Conservation (phyloP, 2,113 vertebrate genomes). For the Apaloderma vittatum region DNA sequence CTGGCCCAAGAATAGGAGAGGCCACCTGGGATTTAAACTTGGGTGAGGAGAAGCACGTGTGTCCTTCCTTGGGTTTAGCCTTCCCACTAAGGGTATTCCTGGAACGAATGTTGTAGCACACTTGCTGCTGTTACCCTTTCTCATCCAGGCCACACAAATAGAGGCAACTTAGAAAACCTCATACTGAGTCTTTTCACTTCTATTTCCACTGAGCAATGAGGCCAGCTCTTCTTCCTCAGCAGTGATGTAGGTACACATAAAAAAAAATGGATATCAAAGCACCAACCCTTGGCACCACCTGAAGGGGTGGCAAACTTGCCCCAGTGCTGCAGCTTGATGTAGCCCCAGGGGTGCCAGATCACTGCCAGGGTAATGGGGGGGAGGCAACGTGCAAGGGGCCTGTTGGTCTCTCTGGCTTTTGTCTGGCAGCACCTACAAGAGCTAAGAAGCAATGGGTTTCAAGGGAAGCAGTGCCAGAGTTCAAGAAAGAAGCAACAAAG, state of each 20-base stretch:
- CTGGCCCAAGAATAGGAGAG: background rate
- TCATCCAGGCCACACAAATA: background rate
- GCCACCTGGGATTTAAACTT: background rate
- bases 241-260: background rate
- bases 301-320: accelerated
- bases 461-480: background rate
- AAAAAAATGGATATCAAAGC: background rate
- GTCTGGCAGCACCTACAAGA: background rate
- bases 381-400: background rate
- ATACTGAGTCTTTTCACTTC: background rate
- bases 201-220: background rate
- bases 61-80: background rate
- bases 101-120: background rate
- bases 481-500: background rate
- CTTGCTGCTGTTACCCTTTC: background rate
- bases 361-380: too few species aligned
- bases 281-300: background rate
- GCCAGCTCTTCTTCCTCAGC: background rate
- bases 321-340: too few species aligned
- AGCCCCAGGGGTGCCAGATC: background rate
- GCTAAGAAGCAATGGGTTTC: background rate
- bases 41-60: background rate
- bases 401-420: background rate
- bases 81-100: background rate
- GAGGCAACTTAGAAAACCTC: background rate